Evolutionary conservation across 2,888 invertebrate genomes (phyloP).

Genomic region (Mythimna vitellina): DNA sequence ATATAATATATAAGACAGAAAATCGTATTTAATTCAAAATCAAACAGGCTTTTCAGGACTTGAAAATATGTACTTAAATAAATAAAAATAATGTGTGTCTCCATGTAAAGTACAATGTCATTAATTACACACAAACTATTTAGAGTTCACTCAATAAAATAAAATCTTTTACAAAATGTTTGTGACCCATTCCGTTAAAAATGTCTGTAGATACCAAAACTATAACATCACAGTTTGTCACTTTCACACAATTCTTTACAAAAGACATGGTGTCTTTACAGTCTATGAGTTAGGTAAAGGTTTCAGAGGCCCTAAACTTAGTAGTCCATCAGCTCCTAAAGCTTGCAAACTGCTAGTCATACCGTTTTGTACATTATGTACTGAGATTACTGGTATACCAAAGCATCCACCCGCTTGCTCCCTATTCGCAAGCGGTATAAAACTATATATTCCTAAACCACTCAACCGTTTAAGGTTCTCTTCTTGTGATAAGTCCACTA

Average conservation of each 20-base stretch:
- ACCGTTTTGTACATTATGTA: conserved; percentile 92
- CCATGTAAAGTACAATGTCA: conserved; percentile 10
- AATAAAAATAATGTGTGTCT: not conserved
- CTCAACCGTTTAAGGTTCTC: conserved; percentile 92
- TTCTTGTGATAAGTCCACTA: conserved; percentile 93
- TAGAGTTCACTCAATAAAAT: conserved; percentile 16
- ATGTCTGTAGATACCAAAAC: conserved; percentile 20
- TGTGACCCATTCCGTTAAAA: conserved; percentile 15
- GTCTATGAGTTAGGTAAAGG: conserved; percentile 86
- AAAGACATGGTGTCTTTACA: conserved; percentile 21
- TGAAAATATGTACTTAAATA: conserved; percentile 4
- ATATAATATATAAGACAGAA: not conserved
- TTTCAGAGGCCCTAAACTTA: conserved; percentile 94
- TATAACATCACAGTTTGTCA: conserved; percentile 53
- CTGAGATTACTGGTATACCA: conserved; percentile 93
- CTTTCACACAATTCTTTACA: conserved; percentile 28
- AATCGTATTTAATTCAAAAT: not conserved
- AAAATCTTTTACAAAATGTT: conserved; percentile 31
- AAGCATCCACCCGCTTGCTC: conserved; percentile 92
- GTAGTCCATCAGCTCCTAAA: conserved; percentile 92
- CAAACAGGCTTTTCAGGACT: conserved; percentile 4
- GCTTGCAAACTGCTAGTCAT: conserved; percentile 90
- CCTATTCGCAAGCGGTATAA: conserved; percentile 93
- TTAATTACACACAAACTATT: conserved; percentile 9
- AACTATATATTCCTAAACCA: conserved; percentile 93